Evolutionary conservation across 2,797 vertebrate genomes (phyloP), one percentile per base, ranked within the genome.

Genomic region (Falco cherrug): DNA sequence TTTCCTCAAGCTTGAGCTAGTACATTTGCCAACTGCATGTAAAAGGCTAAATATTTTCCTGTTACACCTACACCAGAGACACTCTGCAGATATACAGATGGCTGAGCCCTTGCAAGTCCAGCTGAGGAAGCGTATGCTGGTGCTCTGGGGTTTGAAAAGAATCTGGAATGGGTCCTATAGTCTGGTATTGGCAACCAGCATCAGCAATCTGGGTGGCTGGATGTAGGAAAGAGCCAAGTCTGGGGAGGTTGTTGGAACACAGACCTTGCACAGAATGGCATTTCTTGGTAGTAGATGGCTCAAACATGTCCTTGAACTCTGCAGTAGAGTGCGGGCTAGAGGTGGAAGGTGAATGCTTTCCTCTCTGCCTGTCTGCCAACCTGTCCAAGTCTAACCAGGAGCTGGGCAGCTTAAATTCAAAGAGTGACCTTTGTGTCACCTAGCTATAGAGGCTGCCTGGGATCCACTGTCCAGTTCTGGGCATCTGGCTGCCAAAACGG

Each of bases 21-120:
- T 54, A 14, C 26, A 11, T 89, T 85, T 83, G 68, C 80, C 87
- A 95, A n/a, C 69, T 63, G 31, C 59, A 50, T 67, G 50, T 78
- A 69, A 76, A 93, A 90, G n/a, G 75, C 74, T 70, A 80, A 94
- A 93, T 87, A 75, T 95, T 94, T 93, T 91, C 45, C 48, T 2
- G 1, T 91, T 60, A 45, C 68, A 83, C 41, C 84, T 84, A 80
- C 73, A 57, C 10, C 31, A 63, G 82, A 82, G 89, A 50, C 28
- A 29, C 68, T 79, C 67, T 90, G 88, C 63, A n/a, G 47, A 68
- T 53, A 43, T 50, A 31, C 91, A 87, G 92, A 89, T 67, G 92
- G 48, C 76, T 59, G 75, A 47, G 48, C 45, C 41, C 48, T 91
- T 54, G 35, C 3, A 26, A 90, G 56, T 89, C 77, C 81, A 83